Evolutionary conservation across 2,113 vertebrate genomes (phyloP).

Genomic region (Camelus bactrianus): DNA sequence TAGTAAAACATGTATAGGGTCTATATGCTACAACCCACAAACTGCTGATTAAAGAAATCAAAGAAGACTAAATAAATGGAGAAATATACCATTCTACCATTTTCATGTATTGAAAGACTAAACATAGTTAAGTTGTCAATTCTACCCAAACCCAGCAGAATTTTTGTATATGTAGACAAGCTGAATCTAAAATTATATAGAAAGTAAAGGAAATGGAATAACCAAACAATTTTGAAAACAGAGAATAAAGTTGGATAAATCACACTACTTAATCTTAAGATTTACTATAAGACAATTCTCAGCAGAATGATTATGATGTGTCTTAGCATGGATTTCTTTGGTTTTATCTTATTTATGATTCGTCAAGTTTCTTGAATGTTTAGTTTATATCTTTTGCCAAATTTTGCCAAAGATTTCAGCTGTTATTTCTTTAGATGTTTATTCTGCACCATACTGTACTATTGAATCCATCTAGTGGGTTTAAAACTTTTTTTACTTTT

Average conservation of each 20-base stretch:
- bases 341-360: not conserved
- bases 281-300: not conserved
- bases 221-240: not conserved
- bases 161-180: not conserved
- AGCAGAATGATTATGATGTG: not conserved
- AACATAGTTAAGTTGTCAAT: not conserved
- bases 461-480: not conserved
- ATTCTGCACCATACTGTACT: not conserved
- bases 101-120: not conserved
- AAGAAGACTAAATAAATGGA: not conserved
- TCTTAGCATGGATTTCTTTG: not conserved
- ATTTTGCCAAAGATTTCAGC: not conserved
- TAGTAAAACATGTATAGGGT: not conserved
- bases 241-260: not conserved
- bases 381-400: not conserved
- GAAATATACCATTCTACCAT: not conserved
- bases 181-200: not conserved
- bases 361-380: not conserved
- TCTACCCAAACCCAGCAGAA: not conserved
- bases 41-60: conserved; percentile 2
- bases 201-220: conserved; percentile 1
- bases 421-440: conserved; percentile 20
- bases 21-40: not conserved
- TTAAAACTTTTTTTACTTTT: not conserved
- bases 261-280: not conserved